Evolutionary conservation across 1,140 invertebrate species (phyloP).

Genomic region (Drosophila insularis): DNA sequence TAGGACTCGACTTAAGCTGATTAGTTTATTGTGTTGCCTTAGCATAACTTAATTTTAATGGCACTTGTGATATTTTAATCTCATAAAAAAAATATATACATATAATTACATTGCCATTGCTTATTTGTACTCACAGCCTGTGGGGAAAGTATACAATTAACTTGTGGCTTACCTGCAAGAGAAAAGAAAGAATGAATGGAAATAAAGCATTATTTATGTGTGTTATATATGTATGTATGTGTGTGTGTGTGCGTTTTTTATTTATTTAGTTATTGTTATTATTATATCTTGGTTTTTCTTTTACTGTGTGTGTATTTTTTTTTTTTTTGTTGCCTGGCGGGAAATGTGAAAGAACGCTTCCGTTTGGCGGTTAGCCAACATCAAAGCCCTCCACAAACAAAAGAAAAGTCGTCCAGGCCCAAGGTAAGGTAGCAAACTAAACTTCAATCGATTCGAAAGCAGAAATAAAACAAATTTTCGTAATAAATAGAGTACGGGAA

Average conservation of each 20-base stretch:
- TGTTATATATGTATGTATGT: not conserved
- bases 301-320: too few relatives aligned
- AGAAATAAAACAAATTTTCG: conserved; percentile 70
- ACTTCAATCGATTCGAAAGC: conserved; percentile 71
- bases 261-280: conserved; percentile 7
- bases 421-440: conserved; percentile 41
- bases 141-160: not conserved
- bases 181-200: conserved; percentile 47
- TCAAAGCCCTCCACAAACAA: conserved; percentile 53
- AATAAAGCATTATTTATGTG: conserved; percentile 34
- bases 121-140: conserved; percentile 50
- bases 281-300: not conserved
- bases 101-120: conserved; percentile 61
- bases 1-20: conserved; percentile 44
- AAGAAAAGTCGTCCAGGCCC: conserved; percentile 11
- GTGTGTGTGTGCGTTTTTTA: conserved; percentile 1
- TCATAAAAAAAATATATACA: conserved; percentile 49
- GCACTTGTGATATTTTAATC: conserved; percentile 68
- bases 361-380: conserved; percentile 39
- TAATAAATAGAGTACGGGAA: conserved; percentile 37
- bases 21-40: conserved; percentile 54
- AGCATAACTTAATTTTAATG: conserved; percentile 62
- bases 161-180: conserved; percentile 62
- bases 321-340: conserved; percentile 36
- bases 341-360: conserved; percentile 23